phyloP scores from a whole-genome alignment of 2,888 invertebrate species.

The Microdon myrmicae region DNA sequence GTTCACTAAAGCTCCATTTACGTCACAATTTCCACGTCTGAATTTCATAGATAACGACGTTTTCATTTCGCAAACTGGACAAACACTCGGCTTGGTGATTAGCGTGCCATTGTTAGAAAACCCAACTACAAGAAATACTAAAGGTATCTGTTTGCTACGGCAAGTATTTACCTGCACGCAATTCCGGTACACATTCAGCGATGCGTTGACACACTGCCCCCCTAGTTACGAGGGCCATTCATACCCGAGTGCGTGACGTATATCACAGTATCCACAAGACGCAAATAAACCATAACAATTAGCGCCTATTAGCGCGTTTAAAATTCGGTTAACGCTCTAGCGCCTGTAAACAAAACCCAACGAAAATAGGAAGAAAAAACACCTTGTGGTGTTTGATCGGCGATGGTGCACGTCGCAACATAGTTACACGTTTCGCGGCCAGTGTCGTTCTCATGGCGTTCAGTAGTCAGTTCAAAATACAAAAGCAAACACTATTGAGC shows the following conservation, averaged over 20 bases:
- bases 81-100: constrained; percentile 31
- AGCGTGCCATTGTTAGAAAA: constrained; percentile 38
- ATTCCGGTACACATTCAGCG: constrained; percentile 15
- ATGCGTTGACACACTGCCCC: constrained; percentile 41
- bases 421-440: no score
- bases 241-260: constrained; percentile 10
- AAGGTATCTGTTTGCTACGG: constrained; percentile 3
- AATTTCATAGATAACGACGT: constrained; percentile 1
- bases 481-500: constrained; percentile 6
- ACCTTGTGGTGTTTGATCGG: no score
- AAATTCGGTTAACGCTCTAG: constrained; percentile 47
- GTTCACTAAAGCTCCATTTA: constrained; percentile 5
- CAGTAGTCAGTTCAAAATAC: constrained; percentile 5
- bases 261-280: constrained; percentile 11
- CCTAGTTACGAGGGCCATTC: constrained; percentile 15
- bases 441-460: constrained; percentile 3
- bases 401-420: no score
- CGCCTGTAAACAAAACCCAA: constrained; percentile 25
- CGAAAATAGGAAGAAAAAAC: no score
- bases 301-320: constrained; percentile 46
- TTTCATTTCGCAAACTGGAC: constrained; percentile 30
- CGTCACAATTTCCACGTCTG: constrained; percentile 25
- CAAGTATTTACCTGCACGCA: constrained; percentile 37
- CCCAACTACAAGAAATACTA: constrained; percentile 6
- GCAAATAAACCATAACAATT: constrained; percentile 47